Percentiles rank a stretch among this genome's conserved stretches.
Evolutionary conservation across 2,113 vertebrate species (phyloP).

Genomic region (Dipodomys stephensi): DNA sequence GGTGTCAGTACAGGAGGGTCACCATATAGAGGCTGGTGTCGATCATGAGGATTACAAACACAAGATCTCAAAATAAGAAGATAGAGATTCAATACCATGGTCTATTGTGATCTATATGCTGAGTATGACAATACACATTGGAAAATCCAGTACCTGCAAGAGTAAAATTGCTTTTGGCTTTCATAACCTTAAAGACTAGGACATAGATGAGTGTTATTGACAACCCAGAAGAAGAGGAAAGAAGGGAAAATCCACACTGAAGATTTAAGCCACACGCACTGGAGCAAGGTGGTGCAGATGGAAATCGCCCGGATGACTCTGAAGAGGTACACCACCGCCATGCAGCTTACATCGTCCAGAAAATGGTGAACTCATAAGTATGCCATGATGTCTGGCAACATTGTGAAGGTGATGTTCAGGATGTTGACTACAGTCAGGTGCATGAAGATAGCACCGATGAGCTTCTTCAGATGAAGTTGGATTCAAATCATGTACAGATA

Average conservation of each 20-base stretch:
- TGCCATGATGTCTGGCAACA: neutral
- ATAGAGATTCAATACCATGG: neutral
- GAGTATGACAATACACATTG: neutral
- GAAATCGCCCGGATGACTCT: neutral
- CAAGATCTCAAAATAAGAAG: neutral
- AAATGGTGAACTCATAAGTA: neutral
- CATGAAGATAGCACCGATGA: neutral
- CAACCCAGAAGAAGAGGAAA: neutral
- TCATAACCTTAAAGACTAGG: rapidly evolving
- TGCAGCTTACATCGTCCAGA: neutral
- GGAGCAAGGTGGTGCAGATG: neutral
- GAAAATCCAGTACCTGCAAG: neutral
- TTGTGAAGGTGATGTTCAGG: neutral
- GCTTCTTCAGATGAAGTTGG: neutral
- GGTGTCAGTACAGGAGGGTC: neutral
- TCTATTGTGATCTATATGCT: neutral
- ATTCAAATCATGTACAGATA: no score
- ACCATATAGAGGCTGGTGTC: neutral
- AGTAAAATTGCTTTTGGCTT: neutral
- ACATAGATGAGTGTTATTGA: neutral
- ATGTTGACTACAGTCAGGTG: neutral
- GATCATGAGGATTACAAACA: neutral
- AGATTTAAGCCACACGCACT: neutral
- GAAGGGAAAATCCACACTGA: neutral
- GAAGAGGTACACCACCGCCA: no score